phyloP scores from a whole-genome alignment of 2,888 invertebrate genomes.

The Drosophila robusta region DNA sequence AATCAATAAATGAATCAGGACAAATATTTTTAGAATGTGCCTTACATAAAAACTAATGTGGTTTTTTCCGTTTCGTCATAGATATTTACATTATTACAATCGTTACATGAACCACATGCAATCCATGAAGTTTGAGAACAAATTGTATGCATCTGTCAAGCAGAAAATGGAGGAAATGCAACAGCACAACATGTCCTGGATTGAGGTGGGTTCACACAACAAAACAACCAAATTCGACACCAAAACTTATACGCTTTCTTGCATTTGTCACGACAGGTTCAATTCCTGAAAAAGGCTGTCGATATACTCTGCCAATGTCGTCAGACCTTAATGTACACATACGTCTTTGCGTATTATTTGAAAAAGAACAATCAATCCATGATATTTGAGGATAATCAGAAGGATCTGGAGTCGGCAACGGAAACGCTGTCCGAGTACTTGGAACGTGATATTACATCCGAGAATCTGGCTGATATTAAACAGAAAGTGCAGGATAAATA shows the following conservation, averaged over 20 bases:
- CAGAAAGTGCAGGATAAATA: conserved; percentile 99
- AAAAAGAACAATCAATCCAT: conserved; percentile 99
- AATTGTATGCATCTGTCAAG: conserved; percentile 97
- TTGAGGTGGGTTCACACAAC: conserved; percentile 88
- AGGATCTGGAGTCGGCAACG: conserved; percentile 98
- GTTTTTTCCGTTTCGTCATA: conserved; percentile 70
- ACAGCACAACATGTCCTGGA: conserved; percentile 99
- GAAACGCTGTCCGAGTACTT: conserved; percentile 98
- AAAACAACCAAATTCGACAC: too few species aligned
- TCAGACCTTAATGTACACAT: conserved; percentile 99
- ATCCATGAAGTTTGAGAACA: conserved; percentile 98
- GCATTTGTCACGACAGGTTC: conserved; percentile 88
- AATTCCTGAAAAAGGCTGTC: conserved; percentile 98
- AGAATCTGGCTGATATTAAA: conserved; percentile 98
- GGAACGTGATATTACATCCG: conserved; percentile 98
- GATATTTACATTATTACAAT: conserved; percentile 99
- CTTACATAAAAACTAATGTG: too few species aligned
- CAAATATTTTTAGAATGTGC: too few species aligned
- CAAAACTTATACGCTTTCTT: neutral
- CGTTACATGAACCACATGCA: conserved; percentile 99
- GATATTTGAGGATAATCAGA: conserved; percentile 99
- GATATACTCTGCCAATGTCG: conserved; percentile 98
- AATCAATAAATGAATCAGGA: too few species aligned
- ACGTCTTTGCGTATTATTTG: conserved; percentile 99
- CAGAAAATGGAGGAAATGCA: conserved; percentile 99